Evolutionary conservation across 2,797 vertebrate species (phyloP), one percentile per base, ranked within the genome.

Genomic region (Notoglanidium macrostoma): DNA sequence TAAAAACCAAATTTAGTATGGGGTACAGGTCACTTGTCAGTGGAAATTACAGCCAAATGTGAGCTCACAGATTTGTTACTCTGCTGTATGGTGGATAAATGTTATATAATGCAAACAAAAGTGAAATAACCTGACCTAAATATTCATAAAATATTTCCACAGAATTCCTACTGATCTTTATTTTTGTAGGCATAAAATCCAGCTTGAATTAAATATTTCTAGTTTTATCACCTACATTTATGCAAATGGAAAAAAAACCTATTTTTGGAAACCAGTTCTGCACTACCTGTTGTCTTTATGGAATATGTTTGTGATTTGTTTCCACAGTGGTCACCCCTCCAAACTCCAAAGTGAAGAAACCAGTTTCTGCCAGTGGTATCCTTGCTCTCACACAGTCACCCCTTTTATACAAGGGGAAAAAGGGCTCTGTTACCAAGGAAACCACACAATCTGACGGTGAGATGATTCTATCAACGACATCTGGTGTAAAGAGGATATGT

Each of bases 381-480:
- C 90, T 96, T 51, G 96, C 97, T 0, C 96, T 99, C 87, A 99
- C 98, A 29, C 95, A 94, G 86, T 99, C 98, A 6, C 98, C 98
- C 0, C 89, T 99, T 92, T 94, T 99, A 77, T 97, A 97, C 89
- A 95, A 93, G 63, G 94, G 95, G 23, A 95, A 91, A 90, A 91
- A 92, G 0, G 91, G 92, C 0, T 93, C 95, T 0, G 88, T 93
- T 3, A 88, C 61, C 77, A 93, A 89, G 68, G 95, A 72, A 88
- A n/a, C 89, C 3, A 76, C 87, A 3, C 73, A 87, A 19, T 78
- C 35, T 51, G 87, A 90, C 90, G 91, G 90, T 90, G 80, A 59
- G 80, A 65, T 57, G 51, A 87, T 80, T 73, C 17, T 72, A 85
- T 6, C 46, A 78, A 3, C 0, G 4, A 46, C 59, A 63, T 6